phyloP scores from a whole-genome alignment of 2,797 vertebrate genomes.

The Coilia nasus region DNA sequence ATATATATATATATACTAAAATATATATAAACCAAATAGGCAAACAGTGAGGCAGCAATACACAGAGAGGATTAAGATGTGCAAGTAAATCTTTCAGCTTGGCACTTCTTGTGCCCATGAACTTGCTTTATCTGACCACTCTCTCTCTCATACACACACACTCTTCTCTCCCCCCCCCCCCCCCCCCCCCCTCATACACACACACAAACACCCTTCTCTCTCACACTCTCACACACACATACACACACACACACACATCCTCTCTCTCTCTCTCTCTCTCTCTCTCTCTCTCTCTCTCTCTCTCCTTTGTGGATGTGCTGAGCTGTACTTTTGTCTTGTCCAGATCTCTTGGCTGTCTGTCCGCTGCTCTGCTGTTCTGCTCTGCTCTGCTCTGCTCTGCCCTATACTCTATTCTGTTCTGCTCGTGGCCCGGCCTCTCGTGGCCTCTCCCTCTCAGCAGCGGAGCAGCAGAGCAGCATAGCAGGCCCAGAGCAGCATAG shows the following conservation, averaged over 20 bases:
- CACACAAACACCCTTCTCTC: too few species aligned
- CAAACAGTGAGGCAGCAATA: too few species aligned
- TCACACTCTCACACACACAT: too few species aligned
- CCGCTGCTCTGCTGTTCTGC: slow-evolving; percentile 12
- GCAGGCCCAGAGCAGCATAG: slow-evolving; percentile 1
- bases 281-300: not conserved
- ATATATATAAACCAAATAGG: too few species aligned
- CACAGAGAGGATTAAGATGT: not conserved
- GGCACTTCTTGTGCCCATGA: not conserved
- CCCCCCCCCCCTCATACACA: too few species aligned
- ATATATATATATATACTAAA: too few species aligned
- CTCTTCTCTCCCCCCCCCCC: not conserved
- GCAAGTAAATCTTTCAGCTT: not conserved
- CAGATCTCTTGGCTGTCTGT: slow-evolving; percentile 2
- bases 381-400: not conserved
- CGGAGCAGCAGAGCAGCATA: too few species aligned
- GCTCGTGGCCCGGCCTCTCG: not conserved
- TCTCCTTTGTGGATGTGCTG: not conserved
- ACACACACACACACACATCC: too few species aligned
- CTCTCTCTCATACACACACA: too few species aligned
- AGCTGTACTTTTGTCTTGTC: not conserved
- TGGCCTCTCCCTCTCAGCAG: not conserved
- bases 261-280: not conserved
- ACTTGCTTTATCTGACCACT: not conserved
- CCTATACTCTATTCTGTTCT: too few species aligned